These are phyloP conservation scores for Echeneis naucrates DNA, from an alignment of 2,797 vertebrate species.

Conservation along the genomic window DNA sequence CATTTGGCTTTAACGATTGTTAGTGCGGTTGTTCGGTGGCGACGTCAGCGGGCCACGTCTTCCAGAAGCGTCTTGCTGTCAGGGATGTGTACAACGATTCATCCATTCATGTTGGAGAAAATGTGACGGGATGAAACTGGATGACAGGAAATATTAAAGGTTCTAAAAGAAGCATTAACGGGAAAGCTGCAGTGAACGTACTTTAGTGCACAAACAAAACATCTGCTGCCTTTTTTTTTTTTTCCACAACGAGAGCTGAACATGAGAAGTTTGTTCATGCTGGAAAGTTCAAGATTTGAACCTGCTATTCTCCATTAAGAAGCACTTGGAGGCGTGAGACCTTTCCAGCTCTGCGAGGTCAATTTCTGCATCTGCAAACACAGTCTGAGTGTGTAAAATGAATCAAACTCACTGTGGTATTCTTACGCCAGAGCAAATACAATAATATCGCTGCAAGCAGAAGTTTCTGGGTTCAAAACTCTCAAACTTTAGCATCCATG, in stretches of 20 bases:
- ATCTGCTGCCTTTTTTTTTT: background rate
- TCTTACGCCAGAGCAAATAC: background rate
- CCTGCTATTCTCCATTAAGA: constrained; percentile 3
- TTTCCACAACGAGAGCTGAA: background rate
- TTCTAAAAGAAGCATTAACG: background rate
- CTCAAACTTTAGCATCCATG: no score
- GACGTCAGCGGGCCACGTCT: background rate
- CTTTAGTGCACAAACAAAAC: background rate
- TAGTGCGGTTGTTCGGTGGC: background rate
- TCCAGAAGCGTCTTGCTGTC: background rate
- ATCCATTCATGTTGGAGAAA: constrained; percentile 9
- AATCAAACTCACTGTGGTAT: background rate
- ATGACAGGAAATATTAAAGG: constrained; percentile 11
- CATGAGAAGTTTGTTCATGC: background rate
- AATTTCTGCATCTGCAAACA: constrained; percentile 5
- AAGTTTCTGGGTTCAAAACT: background rate
- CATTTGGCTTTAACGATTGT: background rate
- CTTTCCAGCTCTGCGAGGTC: constrained; percentile 6
- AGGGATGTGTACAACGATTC: background rate
- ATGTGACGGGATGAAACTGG: background rate
- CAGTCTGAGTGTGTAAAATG: background rate
- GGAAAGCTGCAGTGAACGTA: background rate
- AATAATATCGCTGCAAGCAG: background rate
- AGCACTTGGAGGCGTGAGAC: constrained; percentile 1
- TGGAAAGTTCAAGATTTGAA: constrained; percentile 11